Base-by-base conservation (phyloP, 2,113 vertebrate genomes). In the Speoplatyrhinus poulsoni region DNA sequence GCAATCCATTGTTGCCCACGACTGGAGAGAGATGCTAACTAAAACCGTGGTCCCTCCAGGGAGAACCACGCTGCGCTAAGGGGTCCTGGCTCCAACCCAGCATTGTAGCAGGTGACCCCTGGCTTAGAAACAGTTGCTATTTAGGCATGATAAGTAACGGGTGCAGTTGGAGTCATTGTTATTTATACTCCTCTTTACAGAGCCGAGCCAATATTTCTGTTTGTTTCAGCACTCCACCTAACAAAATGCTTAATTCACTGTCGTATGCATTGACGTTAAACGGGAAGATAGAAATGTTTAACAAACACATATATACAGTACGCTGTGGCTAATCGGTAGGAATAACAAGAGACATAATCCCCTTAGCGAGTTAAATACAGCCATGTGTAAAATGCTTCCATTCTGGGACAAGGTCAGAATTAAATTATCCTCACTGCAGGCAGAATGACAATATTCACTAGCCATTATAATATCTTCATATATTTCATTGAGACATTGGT, bases 61-160 rank as follows among this genome's bases (percentile, higher is more conserved):
- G 80, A 84, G 49, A 12, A 48, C 59, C 53, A 70, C 49, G 67
- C 60, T 33, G 60, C 33, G 69, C 76, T 78, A 67, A 83, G 81
- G 69, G 65, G 65, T 70, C 79, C 69, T 84, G 79, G 74, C 80
- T 82, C 59, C 62, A 47, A 17, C 57, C 75, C 73, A 70, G 80
- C 56, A 67, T 55, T 64, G 77, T 69, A 87, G 75, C 85, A 88
- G 85, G 84, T 92, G 89, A 89, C 76, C 81, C 72, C 71, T 46
- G 69, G 83, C 86, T 83, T 89, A 73, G 82, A 90, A 85, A 90
- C 90, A 75, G 91, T 91, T 90, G 89, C 86, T 90, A 73, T 89
- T 89, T 91, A 75, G 81, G 73, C 13, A 32, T 53, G 81, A 87
- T 88, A 81, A 88, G 76, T 73, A 67, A 41, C n/a, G 15, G 57